Evolutionary conservation across 2,888 invertebrate species (phyloP).

Genomic region (Andrena dorsata): DNA sequence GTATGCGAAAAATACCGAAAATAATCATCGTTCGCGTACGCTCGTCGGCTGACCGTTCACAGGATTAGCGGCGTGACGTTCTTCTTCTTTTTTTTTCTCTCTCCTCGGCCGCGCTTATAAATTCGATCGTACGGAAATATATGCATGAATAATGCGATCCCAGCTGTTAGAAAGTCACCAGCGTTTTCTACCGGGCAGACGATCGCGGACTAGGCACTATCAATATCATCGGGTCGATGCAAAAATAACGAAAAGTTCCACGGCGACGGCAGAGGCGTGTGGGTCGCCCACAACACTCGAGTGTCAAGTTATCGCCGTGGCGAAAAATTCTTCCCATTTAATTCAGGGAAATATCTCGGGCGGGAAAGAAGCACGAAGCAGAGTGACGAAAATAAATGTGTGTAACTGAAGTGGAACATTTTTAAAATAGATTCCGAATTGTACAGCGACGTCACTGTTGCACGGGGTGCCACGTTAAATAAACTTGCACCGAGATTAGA

Average conservation of each 20-base stretch:
- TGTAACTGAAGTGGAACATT: not conserved
- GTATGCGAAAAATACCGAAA: conserved; percentile 57
- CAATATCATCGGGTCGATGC: not conserved
- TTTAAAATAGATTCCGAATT: not conserved
- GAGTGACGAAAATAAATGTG: not conserved
- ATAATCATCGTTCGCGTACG: conserved; percentile 43
- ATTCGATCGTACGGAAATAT: conserved; percentile 23
- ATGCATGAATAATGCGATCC: conserved; percentile 18
- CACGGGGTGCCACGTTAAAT: not conserved
- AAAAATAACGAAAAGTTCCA: conserved; percentile 11
- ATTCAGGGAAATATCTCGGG: not conserved
- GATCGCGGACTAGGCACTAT: not conserved
- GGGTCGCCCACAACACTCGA: not conserved
- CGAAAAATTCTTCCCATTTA: not conserved
- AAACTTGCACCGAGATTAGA: not conserved
- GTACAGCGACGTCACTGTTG: not conserved
- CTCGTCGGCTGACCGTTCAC: conserved; percentile 5
- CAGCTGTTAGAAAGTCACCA: conserved; percentile 1
- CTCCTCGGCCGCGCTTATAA: not conserved
- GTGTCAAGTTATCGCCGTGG: not conserved
- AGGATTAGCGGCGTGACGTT: not conserved
- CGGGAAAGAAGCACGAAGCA: not conserved
- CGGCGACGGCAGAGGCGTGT: not conserved
- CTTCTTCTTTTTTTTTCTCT: not conserved
- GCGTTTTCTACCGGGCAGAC: not conserved